Conservation (phyloP, 2,797 vertebrate species). For the Denticeps clupeoides region DNA sequence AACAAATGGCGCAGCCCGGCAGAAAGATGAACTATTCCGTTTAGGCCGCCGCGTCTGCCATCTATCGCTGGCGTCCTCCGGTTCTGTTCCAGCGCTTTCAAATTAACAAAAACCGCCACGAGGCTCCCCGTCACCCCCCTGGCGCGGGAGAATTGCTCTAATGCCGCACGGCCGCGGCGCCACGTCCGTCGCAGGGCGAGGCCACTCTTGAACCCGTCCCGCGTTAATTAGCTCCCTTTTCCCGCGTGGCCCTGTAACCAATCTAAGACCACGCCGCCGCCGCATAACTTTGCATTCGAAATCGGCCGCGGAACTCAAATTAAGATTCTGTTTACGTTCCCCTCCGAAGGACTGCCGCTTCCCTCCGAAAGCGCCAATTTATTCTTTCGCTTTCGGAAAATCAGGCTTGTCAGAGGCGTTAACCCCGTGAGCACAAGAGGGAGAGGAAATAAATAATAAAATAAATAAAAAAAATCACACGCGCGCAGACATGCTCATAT, state of each 20-base stretch:
- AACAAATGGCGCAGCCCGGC: conserved; percentile 22
- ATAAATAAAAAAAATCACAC: not conserved
- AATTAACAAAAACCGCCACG: conserved; percentile 22
- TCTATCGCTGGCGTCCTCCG: conserved; percentile 20
- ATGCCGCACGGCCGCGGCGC: conserved; percentile 1
- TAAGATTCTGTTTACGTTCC: conserved; percentile 46
- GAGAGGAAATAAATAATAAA: not conserved
- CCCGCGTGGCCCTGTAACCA: conserved; percentile 54
- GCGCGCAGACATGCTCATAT: too few species aligned
- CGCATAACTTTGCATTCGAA: conserved; percentile 63
- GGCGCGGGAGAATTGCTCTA: conserved; percentile 1
- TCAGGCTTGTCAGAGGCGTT: conserved; percentile 24
- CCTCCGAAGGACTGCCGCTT: conserved; percentile 44
- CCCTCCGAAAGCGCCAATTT: conserved; percentile 25
- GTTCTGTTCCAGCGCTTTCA: conserved; percentile 14
- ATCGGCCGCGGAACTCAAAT: conserved; percentile 49
- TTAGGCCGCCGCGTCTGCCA: conserved; percentile 20
- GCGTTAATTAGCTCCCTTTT: conserved; percentile 55
- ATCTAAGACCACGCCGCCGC: conserved; percentile 49
- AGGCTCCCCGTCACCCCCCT: conserved; percentile 3
- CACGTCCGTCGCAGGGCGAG: conserved; percentile 35
- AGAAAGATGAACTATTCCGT: conserved; percentile 25
- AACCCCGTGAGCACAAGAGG: conserved; percentile 16
- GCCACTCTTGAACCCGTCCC: conserved; percentile 51
- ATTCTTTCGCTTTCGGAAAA: conserved; percentile 27